phyloP scores from a whole-genome alignment of 2,888 invertebrate species.

The Noctua pronuba region DNA sequence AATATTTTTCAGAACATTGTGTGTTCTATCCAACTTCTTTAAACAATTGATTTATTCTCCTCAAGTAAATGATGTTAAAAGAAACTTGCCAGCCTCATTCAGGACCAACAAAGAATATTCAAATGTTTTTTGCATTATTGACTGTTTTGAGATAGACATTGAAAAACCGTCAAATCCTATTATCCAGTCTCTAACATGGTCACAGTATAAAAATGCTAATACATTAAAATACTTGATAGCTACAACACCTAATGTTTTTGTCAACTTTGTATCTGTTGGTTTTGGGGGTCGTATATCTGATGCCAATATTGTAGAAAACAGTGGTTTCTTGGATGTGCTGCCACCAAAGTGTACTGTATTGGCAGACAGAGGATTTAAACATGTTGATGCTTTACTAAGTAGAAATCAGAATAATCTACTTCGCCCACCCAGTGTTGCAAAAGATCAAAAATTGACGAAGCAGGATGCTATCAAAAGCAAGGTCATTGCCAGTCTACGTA shows the following conservation, averaged over 20 bases:
- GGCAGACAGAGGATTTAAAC: slow-evolving; percentile 9
- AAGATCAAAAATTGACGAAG: slow-evolving; percentile 20
- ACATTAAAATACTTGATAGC: no score
- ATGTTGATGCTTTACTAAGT: slow-evolving; percentile 28
- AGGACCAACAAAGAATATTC: no score
- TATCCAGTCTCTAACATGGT: no score
- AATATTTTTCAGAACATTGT: no score
- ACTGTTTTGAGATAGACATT: slow-evolving; percentile 1
- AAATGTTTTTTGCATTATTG: neutral
- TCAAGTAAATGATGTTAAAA: no score
- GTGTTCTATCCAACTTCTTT: no score
- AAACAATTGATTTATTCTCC: no score
- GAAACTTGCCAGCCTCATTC: no score
- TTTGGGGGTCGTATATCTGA: slow-evolving; percentile 6
- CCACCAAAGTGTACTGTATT: slow-evolving; percentile 8
- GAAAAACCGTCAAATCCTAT: neutral
- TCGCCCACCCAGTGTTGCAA: slow-evolving; percentile 30
- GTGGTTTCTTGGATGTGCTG: neutral
- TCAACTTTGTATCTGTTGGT: no score
- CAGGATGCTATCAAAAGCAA: slow-evolving; percentile 30
- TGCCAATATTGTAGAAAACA: slow-evolving; percentile 17
- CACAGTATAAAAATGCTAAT: no score
- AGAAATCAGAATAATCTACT: slow-evolving; percentile 25
- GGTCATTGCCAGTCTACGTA: slow-evolving; percentile 26
- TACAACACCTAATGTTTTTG: no score